Evolutionary conservation across 1,140 invertebrate species (phyloP).

Genomic region (Steinernema khuongi): DNA sequence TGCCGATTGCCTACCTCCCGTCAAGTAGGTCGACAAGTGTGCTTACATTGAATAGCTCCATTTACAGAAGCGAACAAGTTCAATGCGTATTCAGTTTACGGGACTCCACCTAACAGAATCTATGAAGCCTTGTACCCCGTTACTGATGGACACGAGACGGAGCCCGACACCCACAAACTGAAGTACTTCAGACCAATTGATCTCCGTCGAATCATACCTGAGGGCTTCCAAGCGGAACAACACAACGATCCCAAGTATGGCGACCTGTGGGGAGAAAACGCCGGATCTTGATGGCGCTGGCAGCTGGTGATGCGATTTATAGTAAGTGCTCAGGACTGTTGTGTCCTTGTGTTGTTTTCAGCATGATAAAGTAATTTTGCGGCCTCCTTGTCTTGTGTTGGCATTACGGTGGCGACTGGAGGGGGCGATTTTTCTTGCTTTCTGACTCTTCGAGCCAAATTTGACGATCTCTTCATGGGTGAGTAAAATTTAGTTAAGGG

Average conservation of each 20-base stretch:
- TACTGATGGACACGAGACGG: constrained; percentile 46
- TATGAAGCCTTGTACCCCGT: constrained; percentile 64
- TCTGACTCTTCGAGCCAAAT: too few species aligned
- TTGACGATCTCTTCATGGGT: too few species aligned
- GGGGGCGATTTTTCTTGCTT: too few species aligned
- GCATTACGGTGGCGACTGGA: too few species aligned
- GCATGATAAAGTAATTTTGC: too few species aligned
- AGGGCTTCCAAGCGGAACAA: neutral
- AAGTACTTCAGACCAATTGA: neutral
- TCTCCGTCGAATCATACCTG: neutral
- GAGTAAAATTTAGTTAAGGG: too few species aligned
- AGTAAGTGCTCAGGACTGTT: neutral
- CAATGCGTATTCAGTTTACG: constrained; percentile 66
- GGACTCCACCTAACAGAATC: constrained; percentile 58
- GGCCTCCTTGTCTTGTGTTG: too few species aligned
- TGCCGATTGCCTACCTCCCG: constrained; percentile 57
- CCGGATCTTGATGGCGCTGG: neutral
- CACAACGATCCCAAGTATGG: neutral
- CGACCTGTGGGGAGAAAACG: neutral
- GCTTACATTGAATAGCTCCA: neutral
- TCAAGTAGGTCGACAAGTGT: constrained; percentile 36
- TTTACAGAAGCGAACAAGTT: constrained; percentile 60
- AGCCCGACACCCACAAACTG: neutral
- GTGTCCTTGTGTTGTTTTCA: too few species aligned
- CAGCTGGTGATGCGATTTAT: neutral